These are phyloP conservation scores for Eonycteris spelaea DNA, from an alignment of 2,113 vertebrate genomes.

Conservation along the genomic window DNA sequence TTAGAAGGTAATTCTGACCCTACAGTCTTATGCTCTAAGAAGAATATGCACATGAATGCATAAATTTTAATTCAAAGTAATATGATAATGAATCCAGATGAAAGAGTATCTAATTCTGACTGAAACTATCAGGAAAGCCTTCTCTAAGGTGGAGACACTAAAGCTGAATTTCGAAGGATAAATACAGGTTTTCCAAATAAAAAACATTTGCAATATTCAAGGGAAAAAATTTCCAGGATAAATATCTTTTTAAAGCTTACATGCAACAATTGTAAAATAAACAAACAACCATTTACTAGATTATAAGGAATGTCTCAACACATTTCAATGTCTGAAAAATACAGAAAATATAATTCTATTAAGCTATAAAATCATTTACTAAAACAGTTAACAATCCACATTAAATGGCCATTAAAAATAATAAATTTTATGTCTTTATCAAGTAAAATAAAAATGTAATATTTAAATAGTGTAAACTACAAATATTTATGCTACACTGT, in stretches of 20 bases:
- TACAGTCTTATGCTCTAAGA: neutral
- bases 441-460: constrained; percentile 15
- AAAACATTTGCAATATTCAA: neutral
- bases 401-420: neutral
- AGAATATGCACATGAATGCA: neutral
- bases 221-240: neutral
- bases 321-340: neutral
- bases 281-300: neutral
- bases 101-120: neutral
- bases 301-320: neutral
- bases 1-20: neutral
- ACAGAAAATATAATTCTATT: neutral
- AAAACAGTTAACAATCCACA: neutral
- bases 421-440: neutral
- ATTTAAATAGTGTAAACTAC: neutral
- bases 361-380: neutral
- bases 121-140: neutral
- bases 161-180: neutral
- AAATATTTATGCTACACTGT: neutral
- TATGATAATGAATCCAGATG: neutral
- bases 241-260: neutral
- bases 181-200: neutral
- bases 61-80: neutral
- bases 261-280: neutral
- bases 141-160: neutral